These are phyloP conservation scores for Coracias cyanogaster DNA, from an alignment of 2,797 vertebrate genomes.

Conservation along the genomic window DNA sequence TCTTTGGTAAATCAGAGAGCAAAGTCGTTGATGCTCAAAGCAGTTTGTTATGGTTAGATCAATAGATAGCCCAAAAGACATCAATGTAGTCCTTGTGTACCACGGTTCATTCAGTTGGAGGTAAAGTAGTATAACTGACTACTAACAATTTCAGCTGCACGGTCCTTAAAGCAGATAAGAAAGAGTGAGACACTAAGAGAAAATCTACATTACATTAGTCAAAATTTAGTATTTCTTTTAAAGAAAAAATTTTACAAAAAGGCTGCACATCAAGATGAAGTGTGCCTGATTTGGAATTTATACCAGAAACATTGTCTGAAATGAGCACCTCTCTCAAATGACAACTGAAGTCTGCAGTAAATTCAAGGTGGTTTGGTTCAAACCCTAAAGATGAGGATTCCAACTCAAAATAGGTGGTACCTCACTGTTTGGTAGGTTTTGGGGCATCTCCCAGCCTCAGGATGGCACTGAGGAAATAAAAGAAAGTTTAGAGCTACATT, in stretches of 20 bases:
- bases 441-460: background rate
- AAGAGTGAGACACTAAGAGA: background rate
- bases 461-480: background rate
- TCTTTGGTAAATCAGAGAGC: background rate
- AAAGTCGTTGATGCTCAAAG: background rate
- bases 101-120: background rate
- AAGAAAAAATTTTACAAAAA: background rate
- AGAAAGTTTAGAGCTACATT: background rate
- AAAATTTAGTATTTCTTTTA: background rate
- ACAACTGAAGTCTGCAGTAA: background rate
- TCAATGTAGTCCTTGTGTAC: background rate
- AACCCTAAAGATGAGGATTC: background rate
- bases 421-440: fast-evolving
- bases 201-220: background rate
- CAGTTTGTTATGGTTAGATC: background rate
- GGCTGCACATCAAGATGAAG: background rate
- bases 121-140: background rate
- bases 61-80: background rate
- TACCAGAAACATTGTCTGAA: background rate
- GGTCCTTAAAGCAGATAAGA: background rate
- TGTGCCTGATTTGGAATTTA: background rate
- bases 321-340: background rate
- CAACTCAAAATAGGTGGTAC: background rate
- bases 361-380: background rate
- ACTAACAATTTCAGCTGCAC: background rate